Evolutionary conservation across 2,113 vertebrate species (phyloP).

Genomic region (Equus przewalskii): DNA sequence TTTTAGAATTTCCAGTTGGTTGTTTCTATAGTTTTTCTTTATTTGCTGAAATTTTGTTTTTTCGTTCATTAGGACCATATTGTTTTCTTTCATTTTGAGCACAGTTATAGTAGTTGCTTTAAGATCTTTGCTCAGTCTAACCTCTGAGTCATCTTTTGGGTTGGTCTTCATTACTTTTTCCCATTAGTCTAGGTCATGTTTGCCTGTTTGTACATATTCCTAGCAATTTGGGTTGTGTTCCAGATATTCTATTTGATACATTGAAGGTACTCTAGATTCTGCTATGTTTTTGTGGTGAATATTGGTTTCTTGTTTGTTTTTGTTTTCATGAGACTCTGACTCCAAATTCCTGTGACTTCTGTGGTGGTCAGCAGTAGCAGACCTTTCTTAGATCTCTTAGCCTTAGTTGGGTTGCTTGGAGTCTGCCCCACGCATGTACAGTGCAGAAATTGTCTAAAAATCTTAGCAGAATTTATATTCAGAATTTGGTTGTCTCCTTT

Average conservation of each 20-base stretch:
- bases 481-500: background rate
- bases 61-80: background rate
- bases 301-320: background rate
- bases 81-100: slow-evolving; percentile 30
- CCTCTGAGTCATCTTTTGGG: background rate
- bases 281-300: background rate
- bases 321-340: slow-evolving; percentile 18
- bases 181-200: background rate
- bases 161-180: slow-evolving; percentile 23
- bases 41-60: slow-evolving; percentile 18
- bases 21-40: slow-evolving; percentile 14
- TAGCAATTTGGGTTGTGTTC: background rate
- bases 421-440: background rate
- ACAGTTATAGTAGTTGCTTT: background rate
- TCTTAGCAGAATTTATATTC: background rate
- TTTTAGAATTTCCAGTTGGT: background rate
- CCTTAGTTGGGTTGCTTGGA: background rate
- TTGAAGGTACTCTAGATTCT: slow-evolving; percentile 19
- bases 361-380: background rate
- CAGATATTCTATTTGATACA: background rate
- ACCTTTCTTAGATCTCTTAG: slow-evolving; percentile 22
- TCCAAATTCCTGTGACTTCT: background rate
- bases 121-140: background rate
- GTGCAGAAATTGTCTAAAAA: slow-evolving; percentile 2
- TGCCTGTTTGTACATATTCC: background rate